These are phyloP conservation scores for Apus apus DNA, from an alignment of 2,113 vertebrate species.

Conservation along the genomic window DNA sequence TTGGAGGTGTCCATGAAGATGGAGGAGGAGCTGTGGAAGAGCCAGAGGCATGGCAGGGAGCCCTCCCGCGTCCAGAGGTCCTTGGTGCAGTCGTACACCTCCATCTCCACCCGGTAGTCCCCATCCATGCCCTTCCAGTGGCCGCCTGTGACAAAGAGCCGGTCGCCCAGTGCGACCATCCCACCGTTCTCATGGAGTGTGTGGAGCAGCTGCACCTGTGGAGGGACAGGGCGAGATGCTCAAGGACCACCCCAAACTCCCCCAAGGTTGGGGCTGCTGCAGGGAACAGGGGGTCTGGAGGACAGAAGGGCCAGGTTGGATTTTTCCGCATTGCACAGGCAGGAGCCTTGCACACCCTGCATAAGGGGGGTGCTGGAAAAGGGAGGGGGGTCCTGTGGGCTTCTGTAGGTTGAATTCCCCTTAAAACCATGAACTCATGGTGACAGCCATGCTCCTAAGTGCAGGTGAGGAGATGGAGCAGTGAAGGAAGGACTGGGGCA, in stretches of 20 bases:
- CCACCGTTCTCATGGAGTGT: slow-evolving; percentile 93
- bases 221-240: neutral
- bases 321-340: fast-evolving
- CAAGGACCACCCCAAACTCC: too few relatives aligned
- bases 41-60: slow-evolving; percentile 90
- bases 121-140: slow-evolving; percentile 97
- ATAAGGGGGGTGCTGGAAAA: neutral
- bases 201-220: slow-evolving; percentile 91
- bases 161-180: slow-evolving; percentile 82
- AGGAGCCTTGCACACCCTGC: fast-evolving
- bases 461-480: fast-evolving
- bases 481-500: neutral
- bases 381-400: neutral
- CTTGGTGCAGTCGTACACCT: slow-evolving; percentile 83
- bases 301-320: neutral
- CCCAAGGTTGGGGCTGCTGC: neutral
- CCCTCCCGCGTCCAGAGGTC: slow-evolving; percentile 86
- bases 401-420: neutral
- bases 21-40: slow-evolving; percentile 89
- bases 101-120: slow-evolving; percentile 93
- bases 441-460: fast-evolving
- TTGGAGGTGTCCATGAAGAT: slow-evolving; percentile 88
- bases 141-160: slow-evolving; percentile 88
- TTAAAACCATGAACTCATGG: neutral
- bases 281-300: too few relatives aligned